Evolutionary conservation across 2,797 vertebrate species (phyloP).

Genomic region (Peromyscus eremicus): DNA sequence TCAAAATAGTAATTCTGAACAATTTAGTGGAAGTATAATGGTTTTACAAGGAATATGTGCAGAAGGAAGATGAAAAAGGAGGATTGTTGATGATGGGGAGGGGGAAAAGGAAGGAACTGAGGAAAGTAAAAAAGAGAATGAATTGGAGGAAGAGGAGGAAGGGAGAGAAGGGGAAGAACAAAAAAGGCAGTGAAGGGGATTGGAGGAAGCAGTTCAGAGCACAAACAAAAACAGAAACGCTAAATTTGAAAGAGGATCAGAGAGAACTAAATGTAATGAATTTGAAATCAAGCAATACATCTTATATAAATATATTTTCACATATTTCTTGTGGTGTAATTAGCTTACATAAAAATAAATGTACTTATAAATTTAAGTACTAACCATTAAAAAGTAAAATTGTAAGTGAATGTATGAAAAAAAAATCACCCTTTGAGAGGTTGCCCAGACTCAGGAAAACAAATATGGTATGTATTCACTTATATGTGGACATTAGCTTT

Average conservation of each 20-base stretch:
- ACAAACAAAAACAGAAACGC: background rate
- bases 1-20: background rate
- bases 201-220: background rate
- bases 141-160: background rate
- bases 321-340: background rate
- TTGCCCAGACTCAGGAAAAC: too few relatives aligned
- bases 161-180: rapidly evolving
- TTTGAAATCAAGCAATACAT: background rate
- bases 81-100: too few relatives aligned
- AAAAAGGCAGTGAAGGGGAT: rapidly evolving
- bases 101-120: too few relatives aligned
- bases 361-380: background rate
- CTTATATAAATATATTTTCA: background rate
- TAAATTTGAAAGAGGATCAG: background rate
- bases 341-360: background rate
- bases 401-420: background rate
- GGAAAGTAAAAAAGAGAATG: background rate
- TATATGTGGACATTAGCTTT: too few relatives aligned
- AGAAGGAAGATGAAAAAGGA: background rate
- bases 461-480: too few relatives aligned
- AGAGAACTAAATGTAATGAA: background rate
- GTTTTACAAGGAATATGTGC: background rate
- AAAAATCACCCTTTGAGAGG: too few relatives aligned
- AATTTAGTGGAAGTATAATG: background rate
- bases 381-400: background rate